Conservation (phyloP, 2,113 vertebrate species). For the Pteruthius melanotis region DNA sequence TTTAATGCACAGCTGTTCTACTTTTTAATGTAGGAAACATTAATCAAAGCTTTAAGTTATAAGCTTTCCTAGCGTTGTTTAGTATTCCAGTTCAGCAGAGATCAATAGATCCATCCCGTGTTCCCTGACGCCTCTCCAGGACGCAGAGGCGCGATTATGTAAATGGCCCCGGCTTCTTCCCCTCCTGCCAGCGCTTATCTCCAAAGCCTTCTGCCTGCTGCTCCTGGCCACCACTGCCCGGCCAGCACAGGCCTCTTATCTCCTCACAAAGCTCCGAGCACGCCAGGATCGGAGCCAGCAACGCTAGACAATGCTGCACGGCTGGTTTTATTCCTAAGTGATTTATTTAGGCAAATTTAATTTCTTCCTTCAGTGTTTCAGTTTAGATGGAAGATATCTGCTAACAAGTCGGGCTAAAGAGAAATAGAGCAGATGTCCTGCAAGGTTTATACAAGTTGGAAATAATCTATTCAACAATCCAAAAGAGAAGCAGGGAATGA, state of each 20-base stretch:
- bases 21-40: conserved; percentile 77
- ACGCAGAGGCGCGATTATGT: conserved; percentile 81
- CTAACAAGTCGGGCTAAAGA: conserved; percentile 72
- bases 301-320: conserved; percentile 75
- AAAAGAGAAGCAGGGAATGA: conserved; percentile 31
- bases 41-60: conserved; percentile 82
- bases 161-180: conserved; percentile 72
- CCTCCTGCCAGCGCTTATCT: conserved; percentile 82
- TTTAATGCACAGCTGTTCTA: conserved; percentile 79
- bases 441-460: conserved; percentile 54
- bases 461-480: conserved; percentile 59
- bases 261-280: conserved; percentile 77
- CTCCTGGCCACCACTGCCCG: conserved; percentile 73
- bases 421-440: conserved; percentile 73
- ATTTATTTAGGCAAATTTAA: conserved; percentile 81
- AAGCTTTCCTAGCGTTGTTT: conserved; percentile 76
- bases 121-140: conserved; percentile 81
- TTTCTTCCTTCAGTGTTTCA: conserved; percentile 71
- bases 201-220: conserved; percentile 82
- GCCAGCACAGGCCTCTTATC: conserved; percentile 78
- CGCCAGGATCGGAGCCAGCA: conserved; percentile 68
- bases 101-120: conserved; percentile 79
- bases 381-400: conserved; percentile 81
- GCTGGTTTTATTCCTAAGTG: conserved; percentile 79
- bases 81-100: conserved; percentile 81